Percentiles rank a stretch among this genome's conserved stretches.
Evolutionary conservation across 2,797 vertebrate species (phyloP).

Genomic region (Halcyon badia): DNA sequence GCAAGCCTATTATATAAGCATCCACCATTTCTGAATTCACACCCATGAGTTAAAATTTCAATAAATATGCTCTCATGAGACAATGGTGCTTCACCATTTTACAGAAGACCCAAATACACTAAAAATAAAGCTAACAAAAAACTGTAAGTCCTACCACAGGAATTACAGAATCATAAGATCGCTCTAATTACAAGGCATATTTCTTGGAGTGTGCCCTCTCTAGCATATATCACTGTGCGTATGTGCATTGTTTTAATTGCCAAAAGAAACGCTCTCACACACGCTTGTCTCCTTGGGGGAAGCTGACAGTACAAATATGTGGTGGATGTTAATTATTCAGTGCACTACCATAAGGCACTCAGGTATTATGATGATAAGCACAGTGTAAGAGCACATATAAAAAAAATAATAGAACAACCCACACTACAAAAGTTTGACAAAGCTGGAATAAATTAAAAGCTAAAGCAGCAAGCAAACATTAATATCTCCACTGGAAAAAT

Average conservation of each 20-base stretch:
- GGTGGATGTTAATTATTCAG: conserved; percentile 46
- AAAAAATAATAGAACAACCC: conserved; percentile 5
- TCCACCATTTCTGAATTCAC: background rate
- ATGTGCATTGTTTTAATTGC: conserved; percentile 25
- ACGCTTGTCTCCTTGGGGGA: conserved; percentile 2
- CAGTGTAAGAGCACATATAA: background rate
- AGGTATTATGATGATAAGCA: conserved; percentile 12
- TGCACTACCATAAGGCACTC: background rate
- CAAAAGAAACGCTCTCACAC: background rate
- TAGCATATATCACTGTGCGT: background rate
- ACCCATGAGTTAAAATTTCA: background rate
- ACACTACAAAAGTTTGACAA: background rate
- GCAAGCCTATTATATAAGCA: background rate
- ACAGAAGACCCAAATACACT: background rate
- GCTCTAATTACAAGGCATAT: background rate
- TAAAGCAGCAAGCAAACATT: background rate
- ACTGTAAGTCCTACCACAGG: background rate
- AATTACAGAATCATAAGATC: background rate
- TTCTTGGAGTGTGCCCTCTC: background rate
- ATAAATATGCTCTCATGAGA: background rate
- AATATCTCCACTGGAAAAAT: background rate
- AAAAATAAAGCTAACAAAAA: background rate
- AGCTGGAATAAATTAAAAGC: conserved; percentile 25
- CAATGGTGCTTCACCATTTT: background rate
- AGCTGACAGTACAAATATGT: conserved; percentile 31